Evolutionary conservation across 2,888 invertebrate species (phyloP).

Genomic region (Caenorhabditis angaria): DNA sequence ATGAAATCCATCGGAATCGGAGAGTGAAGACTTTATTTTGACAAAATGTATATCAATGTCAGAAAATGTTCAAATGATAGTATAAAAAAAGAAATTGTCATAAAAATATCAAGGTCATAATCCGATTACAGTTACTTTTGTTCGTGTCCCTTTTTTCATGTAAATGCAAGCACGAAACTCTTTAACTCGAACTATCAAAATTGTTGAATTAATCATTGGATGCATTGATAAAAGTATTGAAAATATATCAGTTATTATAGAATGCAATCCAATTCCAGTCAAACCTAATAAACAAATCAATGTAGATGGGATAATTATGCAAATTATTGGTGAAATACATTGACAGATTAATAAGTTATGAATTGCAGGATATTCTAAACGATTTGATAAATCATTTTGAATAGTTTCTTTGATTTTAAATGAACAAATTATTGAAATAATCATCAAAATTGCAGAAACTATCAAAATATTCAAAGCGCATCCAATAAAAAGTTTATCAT

Average conservation of each 20-base stretch:
- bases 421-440: not conserved
- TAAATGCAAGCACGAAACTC: not conserved
- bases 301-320: not conserved
- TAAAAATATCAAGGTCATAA: conserved; percentile 2
- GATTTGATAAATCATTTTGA: not conserved
- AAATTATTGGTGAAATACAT: not conserved
- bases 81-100: no score
- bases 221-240: not conserved
- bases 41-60: no score
- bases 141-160: not conserved
- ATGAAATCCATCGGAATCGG: not conserved
- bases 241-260: not conserved
- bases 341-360: not conserved
- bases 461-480: not conserved
- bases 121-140: conserved; percentile 1
- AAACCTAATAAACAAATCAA: not conserved
- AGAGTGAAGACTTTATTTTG: conserved; percentile 2
- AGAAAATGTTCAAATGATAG: no score
- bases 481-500: not conserved
- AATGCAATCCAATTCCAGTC: not conserved
- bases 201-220: not conserved
- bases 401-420: not conserved
- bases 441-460: not conserved
- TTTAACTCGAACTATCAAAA: not conserved
- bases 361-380: not conserved